Conservation (phyloP, 2,888 invertebrate species). For the Brassicogethes aeneus region DNA sequence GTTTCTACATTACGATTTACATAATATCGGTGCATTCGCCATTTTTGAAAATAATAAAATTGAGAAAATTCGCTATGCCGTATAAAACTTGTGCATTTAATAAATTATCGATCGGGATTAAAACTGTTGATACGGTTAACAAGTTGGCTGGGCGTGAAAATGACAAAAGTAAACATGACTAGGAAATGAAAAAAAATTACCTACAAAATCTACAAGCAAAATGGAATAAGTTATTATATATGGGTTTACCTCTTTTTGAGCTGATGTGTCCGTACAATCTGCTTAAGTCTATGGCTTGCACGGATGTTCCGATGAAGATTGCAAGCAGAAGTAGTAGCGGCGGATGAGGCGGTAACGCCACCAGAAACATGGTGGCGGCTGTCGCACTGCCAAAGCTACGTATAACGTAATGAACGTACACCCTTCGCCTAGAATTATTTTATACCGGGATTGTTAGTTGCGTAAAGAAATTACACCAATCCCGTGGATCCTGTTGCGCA, state of each 20-base stretch:
- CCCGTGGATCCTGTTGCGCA: slow-evolving; percentile 26
- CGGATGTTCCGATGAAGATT: slow-evolving; percentile 54
- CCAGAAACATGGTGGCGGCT: slow-evolving; percentile 38
- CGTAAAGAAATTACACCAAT: slow-evolving; percentile 27
- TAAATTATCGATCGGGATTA: slow-evolving; percentile 26
- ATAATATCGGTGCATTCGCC: too few relatives aligned
- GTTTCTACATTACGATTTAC: too few relatives aligned
- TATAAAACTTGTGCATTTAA: not conserved
- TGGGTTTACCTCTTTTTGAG: slow-evolving; percentile 58
- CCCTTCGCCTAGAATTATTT: slow-evolving; percentile 25
- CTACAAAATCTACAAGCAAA: too few relatives aligned
- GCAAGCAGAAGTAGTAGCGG: slow-evolving; percentile 44
- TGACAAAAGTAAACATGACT: too few relatives aligned
- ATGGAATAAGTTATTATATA: too few relatives aligned
- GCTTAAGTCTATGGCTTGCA: slow-evolving; percentile 69
- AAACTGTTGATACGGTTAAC: slow-evolving; percentile 26
- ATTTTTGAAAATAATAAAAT: too few relatives aligned
- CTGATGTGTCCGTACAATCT: slow-evolving; percentile 70
- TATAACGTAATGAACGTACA: not conserved
- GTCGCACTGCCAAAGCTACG: slow-evolving; percentile 26
- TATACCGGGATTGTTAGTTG: slow-evolving; percentile 25
- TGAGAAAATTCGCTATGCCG: too few relatives aligned
- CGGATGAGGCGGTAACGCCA: slow-evolving; percentile 37
- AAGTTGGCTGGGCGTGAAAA: slow-evolving; percentile 19
- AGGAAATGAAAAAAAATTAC: too few relatives aligned